phyloP scores from a whole-genome alignment of 2,888 invertebrate species.

The Chesias legatella region DNA sequence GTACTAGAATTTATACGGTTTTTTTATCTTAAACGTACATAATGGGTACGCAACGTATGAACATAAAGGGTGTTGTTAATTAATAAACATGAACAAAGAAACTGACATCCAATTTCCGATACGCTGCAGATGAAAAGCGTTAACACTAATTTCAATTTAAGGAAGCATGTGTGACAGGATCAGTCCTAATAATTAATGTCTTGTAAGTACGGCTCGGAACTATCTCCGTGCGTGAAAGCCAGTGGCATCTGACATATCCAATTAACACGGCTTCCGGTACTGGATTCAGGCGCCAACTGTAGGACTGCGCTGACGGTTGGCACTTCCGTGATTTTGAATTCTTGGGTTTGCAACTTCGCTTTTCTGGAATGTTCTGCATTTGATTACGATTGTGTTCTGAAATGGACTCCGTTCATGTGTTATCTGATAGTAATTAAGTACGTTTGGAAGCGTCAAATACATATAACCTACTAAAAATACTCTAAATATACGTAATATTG shows the following conservation, averaged over 20 bases:
- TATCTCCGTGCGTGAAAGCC: conserved; percentile 70
- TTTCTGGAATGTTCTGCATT: conserved; percentile 1
- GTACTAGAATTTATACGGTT: too few relatives aligned
- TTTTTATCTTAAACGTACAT: too few relatives aligned
- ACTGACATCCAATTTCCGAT: conserved; percentile 4
- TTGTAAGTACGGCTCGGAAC: conserved; percentile 62
- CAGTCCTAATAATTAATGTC: conserved; percentile 67
- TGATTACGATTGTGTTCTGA: conserved; percentile 1
- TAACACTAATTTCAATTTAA: conserved; percentile 14
- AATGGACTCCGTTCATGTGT: too few relatives aligned
- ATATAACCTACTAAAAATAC: too few relatives aligned
- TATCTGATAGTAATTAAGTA: too few relatives aligned
- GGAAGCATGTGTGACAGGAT: conserved; percentile 20
- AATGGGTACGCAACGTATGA: too few relatives aligned
- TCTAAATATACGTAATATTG: too few relatives aligned
- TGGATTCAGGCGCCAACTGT: conserved; percentile 46
- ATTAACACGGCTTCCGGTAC: conserved; percentile 73
- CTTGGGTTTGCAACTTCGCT: conserved; percentile 13
- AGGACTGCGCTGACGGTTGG: conserved; percentile 37
- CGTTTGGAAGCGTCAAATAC: too few relatives aligned
- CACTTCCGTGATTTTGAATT: conserved; percentile 32
- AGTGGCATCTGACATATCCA: conserved; percentile 78
- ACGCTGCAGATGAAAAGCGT: not conserved
- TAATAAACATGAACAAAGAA: too few relatives aligned
- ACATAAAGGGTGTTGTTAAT: too few relatives aligned